phyloP scores from a whole-genome alignment of 2,113 vertebrate species.

The Elanoides forficatus region DNA sequence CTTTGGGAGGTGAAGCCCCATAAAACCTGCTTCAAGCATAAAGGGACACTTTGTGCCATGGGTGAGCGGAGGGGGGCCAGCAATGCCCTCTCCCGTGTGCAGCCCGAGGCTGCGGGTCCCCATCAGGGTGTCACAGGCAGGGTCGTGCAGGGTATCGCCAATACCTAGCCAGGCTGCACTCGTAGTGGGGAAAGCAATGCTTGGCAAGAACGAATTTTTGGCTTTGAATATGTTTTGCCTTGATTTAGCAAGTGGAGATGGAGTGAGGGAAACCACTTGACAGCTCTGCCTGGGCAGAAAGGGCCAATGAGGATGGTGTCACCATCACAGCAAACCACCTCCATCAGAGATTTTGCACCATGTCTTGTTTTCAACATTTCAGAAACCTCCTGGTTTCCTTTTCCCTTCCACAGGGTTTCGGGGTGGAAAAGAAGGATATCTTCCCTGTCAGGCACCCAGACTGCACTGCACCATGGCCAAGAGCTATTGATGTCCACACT shows the following conservation, averaged over 20 bases:
- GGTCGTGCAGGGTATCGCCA: no score
- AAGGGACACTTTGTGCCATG: background rate
- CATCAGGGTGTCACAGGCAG: background rate
- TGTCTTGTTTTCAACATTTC: background rate
- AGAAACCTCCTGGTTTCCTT: background rate
- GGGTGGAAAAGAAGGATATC: background rate
- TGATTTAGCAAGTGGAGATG: background rate
- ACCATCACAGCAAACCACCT: background rate
- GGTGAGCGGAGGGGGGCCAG: background rate
- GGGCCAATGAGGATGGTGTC: background rate
- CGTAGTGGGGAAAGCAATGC: background rate
- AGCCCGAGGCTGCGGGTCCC: background rate
- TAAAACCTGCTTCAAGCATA: background rate
- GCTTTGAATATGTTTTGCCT: background rate
- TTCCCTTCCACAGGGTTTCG: background rate
- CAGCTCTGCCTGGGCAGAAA: background rate
- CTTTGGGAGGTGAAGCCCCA: background rate
- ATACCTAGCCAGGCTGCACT: background rate
- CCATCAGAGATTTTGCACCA: background rate
- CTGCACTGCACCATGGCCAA: background rate
- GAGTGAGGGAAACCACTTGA: background rate
- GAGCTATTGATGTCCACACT: background rate
- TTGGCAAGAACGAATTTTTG: background rate
- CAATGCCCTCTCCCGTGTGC: rapidly evolving
- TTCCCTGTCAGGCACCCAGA: background rate